Percentiles rank a stretch among this genome's conserved stretches.
These are phyloP conservation scores for Pygocentrus nattereri DNA, from an alignment of 2,797 vertebrate species.

Conservation along the genomic window DNA sequence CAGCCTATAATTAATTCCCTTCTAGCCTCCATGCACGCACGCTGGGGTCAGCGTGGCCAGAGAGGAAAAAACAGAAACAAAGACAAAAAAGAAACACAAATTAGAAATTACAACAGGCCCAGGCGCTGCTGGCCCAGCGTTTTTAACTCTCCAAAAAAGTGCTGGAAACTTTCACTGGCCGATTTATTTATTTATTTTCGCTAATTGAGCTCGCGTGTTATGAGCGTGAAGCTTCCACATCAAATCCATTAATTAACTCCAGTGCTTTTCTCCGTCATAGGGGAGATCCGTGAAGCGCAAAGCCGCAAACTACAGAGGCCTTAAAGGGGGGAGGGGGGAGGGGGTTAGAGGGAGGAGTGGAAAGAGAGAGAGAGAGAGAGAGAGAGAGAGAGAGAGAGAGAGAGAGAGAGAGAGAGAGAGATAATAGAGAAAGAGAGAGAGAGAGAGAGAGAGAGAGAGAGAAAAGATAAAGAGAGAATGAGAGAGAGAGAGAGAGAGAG, in stretches of 20 bases:
- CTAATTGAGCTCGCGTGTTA: constrained; percentile 59
- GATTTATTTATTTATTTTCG: constrained; percentile 9
- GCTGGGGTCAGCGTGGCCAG: constrained; percentile 61
- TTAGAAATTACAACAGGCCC: constrained; percentile 46
- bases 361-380: background rate
- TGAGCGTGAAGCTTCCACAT: constrained; percentile 63
- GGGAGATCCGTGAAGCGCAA: constrained; percentile 26
- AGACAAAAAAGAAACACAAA: constrained; percentile 25
- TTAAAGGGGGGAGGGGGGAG: constrained; percentile 17
- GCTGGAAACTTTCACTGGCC: constrained; percentile 32
- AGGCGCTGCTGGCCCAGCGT: background rate
- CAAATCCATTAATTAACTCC: constrained; percentile 74
- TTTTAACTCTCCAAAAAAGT: constrained; percentile 40
- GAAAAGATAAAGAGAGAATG: too few species aligned
- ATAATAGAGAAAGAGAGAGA: too few species aligned
- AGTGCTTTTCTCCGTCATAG: constrained; percentile 36
- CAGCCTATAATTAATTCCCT: constrained; percentile 65
- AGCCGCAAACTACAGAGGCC: constrained; percentile 38
- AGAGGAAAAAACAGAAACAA: constrained; percentile 52
- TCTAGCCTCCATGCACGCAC: constrained; percentile 59
- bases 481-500: constrained; percentile 17
- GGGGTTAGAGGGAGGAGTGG: constrained; percentile 4
- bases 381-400: constrained; percentile 17
- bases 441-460: background rate
- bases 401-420: background rate